Conservation (phyloP, 1,140 invertebrate genomes). For the Vollenhovia emeryi region DNA sequence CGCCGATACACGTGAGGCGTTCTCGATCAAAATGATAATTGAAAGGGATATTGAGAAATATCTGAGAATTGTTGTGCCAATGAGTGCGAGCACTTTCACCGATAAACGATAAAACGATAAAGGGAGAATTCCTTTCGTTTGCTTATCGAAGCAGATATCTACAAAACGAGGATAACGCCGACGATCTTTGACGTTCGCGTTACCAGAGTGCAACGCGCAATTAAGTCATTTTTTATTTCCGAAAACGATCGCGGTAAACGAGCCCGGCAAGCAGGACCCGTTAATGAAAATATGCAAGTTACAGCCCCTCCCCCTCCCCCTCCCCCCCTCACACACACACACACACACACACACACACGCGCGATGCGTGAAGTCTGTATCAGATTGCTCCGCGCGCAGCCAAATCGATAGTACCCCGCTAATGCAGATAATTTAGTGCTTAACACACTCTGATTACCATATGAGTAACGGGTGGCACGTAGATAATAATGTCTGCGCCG, state of each 20-base stretch:
- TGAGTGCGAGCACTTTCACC: conserved; percentile 26
- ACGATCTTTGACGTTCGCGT: neutral
- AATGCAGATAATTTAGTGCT: conserved; percentile 74
- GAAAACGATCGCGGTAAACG: neutral
- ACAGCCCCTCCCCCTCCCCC: neutral
- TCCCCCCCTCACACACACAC: conserved; percentile 27
- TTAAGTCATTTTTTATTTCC: conserved; percentile 3
- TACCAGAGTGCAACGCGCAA: neutral
- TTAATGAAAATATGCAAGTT: conserved; percentile 26
- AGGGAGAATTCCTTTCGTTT: conserved; percentile 26
- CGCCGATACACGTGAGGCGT: neutral
- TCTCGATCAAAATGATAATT: conserved; percentile 7
- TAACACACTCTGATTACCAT: conserved; percentile 73
- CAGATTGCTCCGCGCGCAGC: conserved; percentile 58
- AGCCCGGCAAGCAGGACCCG: neutral
- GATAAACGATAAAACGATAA: conserved; percentile 7
- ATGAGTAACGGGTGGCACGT: conserved; percentile 69
- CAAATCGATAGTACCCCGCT: conserved; percentile 69
- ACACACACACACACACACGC: too few species aligned
- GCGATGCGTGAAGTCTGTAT: conserved; percentile 35
- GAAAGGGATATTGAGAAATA: conserved; percentile 27
- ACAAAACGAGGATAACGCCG: conserved; percentile 16
- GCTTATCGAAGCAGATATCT: neutral
- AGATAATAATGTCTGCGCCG: conserved; percentile 63
- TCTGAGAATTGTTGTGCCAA: conserved; percentile 4